Evolutionary conservation across 2,888 invertebrate genomes (phyloP).

Genomic region (Drosophila colorata): DNA sequence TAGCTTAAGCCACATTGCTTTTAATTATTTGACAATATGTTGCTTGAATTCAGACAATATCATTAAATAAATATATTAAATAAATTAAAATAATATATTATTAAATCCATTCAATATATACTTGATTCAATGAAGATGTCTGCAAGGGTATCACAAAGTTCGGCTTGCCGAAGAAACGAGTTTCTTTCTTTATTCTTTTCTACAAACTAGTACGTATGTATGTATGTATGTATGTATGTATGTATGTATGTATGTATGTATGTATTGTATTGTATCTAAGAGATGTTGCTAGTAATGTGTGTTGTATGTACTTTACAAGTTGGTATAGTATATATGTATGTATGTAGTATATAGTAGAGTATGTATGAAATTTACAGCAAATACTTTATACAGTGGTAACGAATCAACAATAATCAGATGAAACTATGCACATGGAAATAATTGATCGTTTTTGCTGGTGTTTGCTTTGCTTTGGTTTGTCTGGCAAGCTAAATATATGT

Average conservation of each 20-base stretch:
- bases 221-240: constrained; percentile 3
- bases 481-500: constrained; percentile 38
- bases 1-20: too few relatives aligned
- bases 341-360: constrained; percentile 25
- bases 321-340: constrained; percentile 4
- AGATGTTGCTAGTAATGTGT: constrained; percentile 5
- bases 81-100: too few relatives aligned
- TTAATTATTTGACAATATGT: too few relatives aligned
- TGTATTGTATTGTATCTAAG: constrained; percentile 10
- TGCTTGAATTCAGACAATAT: too few relatives aligned
- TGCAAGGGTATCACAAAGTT: not conserved
- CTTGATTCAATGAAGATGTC: too few relatives aligned
- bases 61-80: too few relatives aligned
- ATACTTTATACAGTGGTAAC: constrained; percentile 70
- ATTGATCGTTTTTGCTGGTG: constrained; percentile 3
- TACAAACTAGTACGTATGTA: constrained; percentile 7
- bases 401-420: constrained; percentile 36
- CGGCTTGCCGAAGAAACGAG: constrained; percentile 2
- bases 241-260: constrained; percentile 19
- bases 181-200: not conserved
- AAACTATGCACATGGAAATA: constrained; percentile 36
- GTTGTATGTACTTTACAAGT: constrained; percentile 13
- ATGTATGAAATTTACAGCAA: constrained; percentile 80
- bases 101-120: too few relatives aligned
- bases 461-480: constrained; percentile 6